Evolutionary conservation across 64 coral and sea anemone species (phyloP).

Genomic region (Acropora yongei): DNA sequence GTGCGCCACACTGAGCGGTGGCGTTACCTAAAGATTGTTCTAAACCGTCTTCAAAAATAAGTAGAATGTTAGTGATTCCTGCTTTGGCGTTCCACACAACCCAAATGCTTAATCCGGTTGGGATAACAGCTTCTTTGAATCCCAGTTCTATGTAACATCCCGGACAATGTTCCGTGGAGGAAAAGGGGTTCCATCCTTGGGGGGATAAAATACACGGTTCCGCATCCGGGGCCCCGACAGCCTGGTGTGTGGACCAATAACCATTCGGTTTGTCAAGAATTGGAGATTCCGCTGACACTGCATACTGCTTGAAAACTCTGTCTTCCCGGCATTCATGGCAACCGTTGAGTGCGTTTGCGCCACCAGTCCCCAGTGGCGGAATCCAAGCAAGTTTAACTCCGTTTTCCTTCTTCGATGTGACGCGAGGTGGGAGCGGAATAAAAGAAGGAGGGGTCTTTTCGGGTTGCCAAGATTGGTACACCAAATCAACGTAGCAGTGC

Average conservation of each 20-base stretch:
- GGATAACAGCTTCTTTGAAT: constrained; percentile 87
- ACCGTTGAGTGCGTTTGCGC: constrained; percentile 83
- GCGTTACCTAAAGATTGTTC: constrained; percentile 74
- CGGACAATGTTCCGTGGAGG: not conserved
- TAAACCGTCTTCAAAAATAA: constrained; percentile 69
- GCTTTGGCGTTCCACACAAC: constrained; percentile 63
- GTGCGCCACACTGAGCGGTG: constrained; percentile 91
- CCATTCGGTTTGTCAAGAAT: constrained; percentile 49
- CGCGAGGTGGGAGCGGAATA: constrained; percentile 85
- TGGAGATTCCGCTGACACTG: constrained; percentile 75
- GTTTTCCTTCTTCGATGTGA: constrained; percentile 54
- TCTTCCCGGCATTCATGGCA: constrained; percentile 89
- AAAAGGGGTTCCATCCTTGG: constrained; percentile 57
- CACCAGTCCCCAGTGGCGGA: constrained; percentile 89
- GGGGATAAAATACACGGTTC: constrained; percentile 57
- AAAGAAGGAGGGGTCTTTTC: constrained; percentile 79
- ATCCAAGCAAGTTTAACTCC: constrained; percentile 81
- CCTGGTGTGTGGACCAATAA: constrained; percentile 81
- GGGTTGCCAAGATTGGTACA: constrained; percentile 93
- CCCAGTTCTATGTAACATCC: constrained; percentile 86
- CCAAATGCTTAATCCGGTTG: constrained; percentile 78
- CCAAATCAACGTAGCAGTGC: constrained; percentile 93
- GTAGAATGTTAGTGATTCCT: constrained; percentile 79
- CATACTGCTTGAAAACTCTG: constrained; percentile 90
- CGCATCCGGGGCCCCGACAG: constrained; percentile 82